Evolutionary conservation across 2,113 vertebrate genomes (phyloP).

Genomic region (Puffinus mauretanicus): DNA sequence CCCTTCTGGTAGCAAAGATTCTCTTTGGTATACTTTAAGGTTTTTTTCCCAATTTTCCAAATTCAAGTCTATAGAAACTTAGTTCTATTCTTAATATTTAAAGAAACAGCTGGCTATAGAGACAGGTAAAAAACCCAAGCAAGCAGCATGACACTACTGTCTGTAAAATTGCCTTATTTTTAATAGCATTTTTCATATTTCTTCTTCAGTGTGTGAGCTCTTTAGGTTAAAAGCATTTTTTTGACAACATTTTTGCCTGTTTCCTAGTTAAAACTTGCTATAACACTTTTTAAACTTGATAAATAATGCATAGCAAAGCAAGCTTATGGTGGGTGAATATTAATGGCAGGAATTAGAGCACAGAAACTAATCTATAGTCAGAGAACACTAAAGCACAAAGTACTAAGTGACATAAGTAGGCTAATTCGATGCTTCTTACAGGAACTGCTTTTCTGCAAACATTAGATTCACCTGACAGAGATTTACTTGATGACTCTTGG

Average conservation of each 20-base stretch:
- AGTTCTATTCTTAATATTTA: not conserved
- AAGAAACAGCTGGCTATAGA: not conserved
- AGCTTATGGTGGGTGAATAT: constrained; percentile 21
- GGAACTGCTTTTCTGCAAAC: constrained; percentile 11
- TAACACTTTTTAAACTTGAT: not conserved
- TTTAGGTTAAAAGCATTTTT: not conserved
- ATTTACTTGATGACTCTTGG: constrained; percentile 12
- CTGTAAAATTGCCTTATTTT: not conserved
- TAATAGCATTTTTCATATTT: not conserved
- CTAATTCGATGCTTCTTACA: constrained; percentile 47
- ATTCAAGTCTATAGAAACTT: not conserved
- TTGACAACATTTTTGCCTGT: not conserved
- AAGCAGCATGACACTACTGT: not conserved
- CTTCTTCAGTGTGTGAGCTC: not conserved
- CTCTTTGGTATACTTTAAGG: not conserved
- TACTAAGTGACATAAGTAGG: constrained; percentile 55
- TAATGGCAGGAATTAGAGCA: constrained; percentile 25
- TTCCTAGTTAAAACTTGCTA: not conserved
- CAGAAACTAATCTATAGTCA: constrained; percentile 43
- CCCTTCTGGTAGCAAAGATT: not conserved
- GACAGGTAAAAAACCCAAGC: not conserved
- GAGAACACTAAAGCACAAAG: not conserved
- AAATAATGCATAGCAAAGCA: not conserved
- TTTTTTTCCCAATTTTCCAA: not conserved
- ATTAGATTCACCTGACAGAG: constrained; percentile 34